Percentiles rank a stretch among this genome's conserved stretches.
phyloP scores from a whole-genome alignment of 2,797 vertebrate genomes.

The Kryptolebias ocellatus region DNA sequence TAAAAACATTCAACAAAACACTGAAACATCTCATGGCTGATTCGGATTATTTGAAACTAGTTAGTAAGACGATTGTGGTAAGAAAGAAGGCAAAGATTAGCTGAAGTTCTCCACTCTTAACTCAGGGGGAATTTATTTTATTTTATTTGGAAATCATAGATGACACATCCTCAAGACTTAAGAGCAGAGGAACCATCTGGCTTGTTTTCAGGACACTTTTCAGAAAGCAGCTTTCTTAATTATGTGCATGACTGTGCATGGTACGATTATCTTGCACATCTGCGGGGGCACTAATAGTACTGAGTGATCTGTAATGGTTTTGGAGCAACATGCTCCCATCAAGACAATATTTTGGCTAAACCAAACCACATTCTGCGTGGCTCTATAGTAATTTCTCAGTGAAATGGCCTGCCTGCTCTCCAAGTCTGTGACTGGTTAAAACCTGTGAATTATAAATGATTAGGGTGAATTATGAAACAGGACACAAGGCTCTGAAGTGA shows the following conservation, averaged over 20 bases:
- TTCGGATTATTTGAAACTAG: too few species aligned
- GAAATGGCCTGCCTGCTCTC: not conserved
- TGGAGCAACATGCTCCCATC: not conserved
- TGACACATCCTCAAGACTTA: not conserved
- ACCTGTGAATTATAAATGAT: not conserved
- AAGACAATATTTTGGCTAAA: conserved; percentile 6
- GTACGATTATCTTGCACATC: conserved; percentile 3
- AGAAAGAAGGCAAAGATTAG: not conserved
- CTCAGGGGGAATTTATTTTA: not conserved
- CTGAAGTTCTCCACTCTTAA: too few species aligned
- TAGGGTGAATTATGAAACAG: not conserved
- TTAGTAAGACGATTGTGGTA: too few species aligned
- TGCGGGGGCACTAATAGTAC: not conserved
- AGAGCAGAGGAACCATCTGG: conserved; percentile 1
- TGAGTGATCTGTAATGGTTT: not conserved
- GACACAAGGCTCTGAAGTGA: not conserved
- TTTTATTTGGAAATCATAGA: not conserved
- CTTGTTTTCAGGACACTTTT: not conserved
- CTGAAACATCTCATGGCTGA: too few species aligned
- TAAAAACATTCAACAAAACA: too few species aligned
- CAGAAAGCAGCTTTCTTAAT: not conserved
- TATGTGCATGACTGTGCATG: conserved; percentile 5
- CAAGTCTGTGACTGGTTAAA: not conserved
- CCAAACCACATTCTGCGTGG: not conserved
- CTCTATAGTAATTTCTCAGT: not conserved